Conservation (phyloP, 2,113 vertebrate species). For the Phoenicopterus ruber region DNA sequence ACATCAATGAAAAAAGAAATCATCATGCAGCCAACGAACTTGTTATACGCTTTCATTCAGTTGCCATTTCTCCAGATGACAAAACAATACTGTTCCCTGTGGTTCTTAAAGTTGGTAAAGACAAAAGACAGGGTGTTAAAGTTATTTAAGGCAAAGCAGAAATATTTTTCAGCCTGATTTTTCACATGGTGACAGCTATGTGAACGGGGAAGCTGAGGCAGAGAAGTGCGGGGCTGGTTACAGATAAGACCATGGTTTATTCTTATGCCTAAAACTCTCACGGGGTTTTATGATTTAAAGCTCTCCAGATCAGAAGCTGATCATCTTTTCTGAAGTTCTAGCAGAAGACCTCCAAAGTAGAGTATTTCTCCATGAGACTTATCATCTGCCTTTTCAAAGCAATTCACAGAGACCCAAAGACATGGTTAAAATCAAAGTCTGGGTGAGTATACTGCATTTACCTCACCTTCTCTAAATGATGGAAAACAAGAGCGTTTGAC, state of each 20-base stretch:
- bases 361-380: not conserved
- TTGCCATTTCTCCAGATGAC: not conserved
- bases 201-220: not conserved
- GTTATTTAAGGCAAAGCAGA: not conserved
- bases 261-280: not conserved
- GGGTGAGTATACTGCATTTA: not conserved
- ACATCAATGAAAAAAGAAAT: not conserved
- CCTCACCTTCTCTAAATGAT: not conserved
- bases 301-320: not conserved
- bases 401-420: not conserved
- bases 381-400: not conserved
- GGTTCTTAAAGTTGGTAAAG: not conserved
- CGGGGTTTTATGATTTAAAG: not conserved
- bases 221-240: not conserved
- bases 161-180: not conserved
- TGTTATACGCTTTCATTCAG: fast-evolving
- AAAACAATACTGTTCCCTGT: not conserved
- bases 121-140: not conserved
- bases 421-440: not conserved
- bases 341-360: not conserved
- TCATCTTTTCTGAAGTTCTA: not conserved
- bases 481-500: not conserved
- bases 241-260: not conserved
- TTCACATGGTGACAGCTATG: fast-evolving
- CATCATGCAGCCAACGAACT: not conserved